A percentile compares a stretch with the other conserved stretches of the same genome.
phyloP scores from a whole-genome alignment of 2,888 invertebrate species.

The Megamerina dolium region DNA sequence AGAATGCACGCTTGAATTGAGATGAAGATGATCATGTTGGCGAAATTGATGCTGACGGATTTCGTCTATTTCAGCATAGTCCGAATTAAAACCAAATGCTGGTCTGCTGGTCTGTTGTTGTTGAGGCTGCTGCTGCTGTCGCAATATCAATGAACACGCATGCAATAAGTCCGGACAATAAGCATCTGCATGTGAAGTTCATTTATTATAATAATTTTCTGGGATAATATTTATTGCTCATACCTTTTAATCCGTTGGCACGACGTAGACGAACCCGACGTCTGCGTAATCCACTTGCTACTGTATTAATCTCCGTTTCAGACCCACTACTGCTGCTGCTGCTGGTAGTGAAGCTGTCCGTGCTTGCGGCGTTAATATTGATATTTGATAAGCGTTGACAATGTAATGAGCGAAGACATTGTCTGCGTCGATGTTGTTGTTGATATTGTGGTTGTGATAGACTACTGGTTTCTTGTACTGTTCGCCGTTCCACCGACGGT shows the following conservation, averaged over 20 bases:
- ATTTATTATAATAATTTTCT: no score
- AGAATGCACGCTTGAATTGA: background rate
- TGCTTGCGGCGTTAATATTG: conserved; percentile 27
- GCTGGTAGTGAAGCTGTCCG: conserved; percentile 22
- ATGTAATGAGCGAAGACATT: conserved; percentile 17
- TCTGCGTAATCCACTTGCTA: conserved; percentile 21
- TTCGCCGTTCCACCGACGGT: conserved; percentile 12
- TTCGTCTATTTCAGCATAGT: conserved; percentile 46
- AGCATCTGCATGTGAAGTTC: conserved; percentile 31
- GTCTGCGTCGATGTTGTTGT: conserved; percentile 25
- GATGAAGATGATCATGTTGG: background rate
- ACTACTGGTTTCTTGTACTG: conserved; percentile 12
- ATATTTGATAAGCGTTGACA: no score
- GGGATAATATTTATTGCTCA: no score
- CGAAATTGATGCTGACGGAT: conserved; percentile 9
- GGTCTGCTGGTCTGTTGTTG: conserved; percentile 32
- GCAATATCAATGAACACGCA: conserved; percentile 43
- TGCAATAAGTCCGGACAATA: conserved; percentile 46
- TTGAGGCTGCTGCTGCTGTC: conserved; percentile 31
- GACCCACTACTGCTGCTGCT: conserved; percentile 18
- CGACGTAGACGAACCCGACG: conserved; percentile 23
- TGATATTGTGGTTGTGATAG: conserved; percentile 10
- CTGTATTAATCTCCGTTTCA: conserved; percentile 12
- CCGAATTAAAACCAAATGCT: conserved; percentile 22
- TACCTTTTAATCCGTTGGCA: conserved; percentile 29